These are phyloP conservation scores for Pimpla rufipes DNA, from an alignment of 2,888 invertebrate genomes.

Conservation along the genomic window DNA sequence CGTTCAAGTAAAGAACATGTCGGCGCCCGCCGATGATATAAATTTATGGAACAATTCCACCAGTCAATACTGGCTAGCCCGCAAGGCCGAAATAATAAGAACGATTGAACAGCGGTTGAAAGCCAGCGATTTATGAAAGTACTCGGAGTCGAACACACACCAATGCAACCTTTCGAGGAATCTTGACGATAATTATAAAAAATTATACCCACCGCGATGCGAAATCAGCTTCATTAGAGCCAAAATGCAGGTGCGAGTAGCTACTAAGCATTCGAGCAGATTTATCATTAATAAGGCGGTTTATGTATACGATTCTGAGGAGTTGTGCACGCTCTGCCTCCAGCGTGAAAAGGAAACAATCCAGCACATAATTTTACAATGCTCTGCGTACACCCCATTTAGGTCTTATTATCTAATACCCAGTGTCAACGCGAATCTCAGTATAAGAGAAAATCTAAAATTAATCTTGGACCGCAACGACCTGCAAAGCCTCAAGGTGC, in stretches of 20 bases:
- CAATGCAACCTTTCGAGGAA: neutral
- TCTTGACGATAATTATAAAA: neutral
- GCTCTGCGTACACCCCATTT: neutral
- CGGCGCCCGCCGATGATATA: too few relatives aligned
- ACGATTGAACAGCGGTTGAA: neutral
- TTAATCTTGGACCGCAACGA: neutral
- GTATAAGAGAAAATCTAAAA: neutral
- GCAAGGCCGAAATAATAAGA: neutral
- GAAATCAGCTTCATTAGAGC: conserved; percentile 1
- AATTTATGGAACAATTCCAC: neutral
- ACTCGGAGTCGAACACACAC: neutral
- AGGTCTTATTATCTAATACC: neutral
- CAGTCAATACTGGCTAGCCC: neutral
- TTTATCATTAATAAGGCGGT: conserved; percentile 11
- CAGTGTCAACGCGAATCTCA: neutral
- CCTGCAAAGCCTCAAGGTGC: neutral
- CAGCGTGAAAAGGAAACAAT: conserved; percentile 4
- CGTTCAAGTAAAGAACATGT: neutral
- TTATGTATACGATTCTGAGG: neutral
- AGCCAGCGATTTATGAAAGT: neutral
- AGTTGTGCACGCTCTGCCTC: neutral
- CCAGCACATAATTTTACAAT: neutral
- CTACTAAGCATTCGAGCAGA: conserved; percentile 5
- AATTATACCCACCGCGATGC: conserved; percentile 15
- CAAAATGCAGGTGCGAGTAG: neutral